A percentile compares a stretch with the other conserved stretches of the same genome.
These are phyloP conservation scores for Tor tambroides DNA, from an alignment of 2,113 vertebrate genomes.

Conservation along the genomic window DNA sequence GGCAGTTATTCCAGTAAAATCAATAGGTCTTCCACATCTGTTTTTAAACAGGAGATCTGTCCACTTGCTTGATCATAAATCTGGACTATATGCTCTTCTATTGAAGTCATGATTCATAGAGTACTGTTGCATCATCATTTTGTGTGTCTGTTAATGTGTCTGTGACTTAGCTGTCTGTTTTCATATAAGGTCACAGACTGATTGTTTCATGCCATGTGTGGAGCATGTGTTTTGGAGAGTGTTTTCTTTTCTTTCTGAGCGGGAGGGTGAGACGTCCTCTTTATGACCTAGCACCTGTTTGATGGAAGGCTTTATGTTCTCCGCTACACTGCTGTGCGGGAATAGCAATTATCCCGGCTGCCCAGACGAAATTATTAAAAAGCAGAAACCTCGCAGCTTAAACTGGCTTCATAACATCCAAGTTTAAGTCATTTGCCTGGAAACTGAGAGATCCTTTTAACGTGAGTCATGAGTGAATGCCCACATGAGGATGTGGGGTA, in stretches of 20 bases:
- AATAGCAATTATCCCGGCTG: conserved; percentile 6
- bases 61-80: background rate
- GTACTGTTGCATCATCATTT: background rate
- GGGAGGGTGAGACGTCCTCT: background rate
- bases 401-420: background rate
- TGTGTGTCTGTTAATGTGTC: too few species aligned
- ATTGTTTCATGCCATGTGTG: conserved; percentile 12
- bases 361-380: background rate
- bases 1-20: background rate
- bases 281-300: conserved; percentile 34
- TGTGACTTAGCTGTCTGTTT: background rate
- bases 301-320: conserved; percentile 39
- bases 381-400: background rate
- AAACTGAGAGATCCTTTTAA: background rate
- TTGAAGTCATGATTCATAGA: background rate
- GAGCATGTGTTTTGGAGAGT: conserved; percentile 6
- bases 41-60: background rate
- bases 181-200: background rate
- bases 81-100: background rate
- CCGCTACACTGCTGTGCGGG: background rate
- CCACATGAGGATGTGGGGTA: conserved; percentile 16
- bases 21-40: background rate
- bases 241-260: conserved; percentile 22
- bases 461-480: background rate
- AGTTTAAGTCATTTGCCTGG: background rate